These are phyloP conservation scores for Cynaeus angustus DNA, from an alignment of 2,888 invertebrate genomes.

Conservation along the genomic window DNA sequence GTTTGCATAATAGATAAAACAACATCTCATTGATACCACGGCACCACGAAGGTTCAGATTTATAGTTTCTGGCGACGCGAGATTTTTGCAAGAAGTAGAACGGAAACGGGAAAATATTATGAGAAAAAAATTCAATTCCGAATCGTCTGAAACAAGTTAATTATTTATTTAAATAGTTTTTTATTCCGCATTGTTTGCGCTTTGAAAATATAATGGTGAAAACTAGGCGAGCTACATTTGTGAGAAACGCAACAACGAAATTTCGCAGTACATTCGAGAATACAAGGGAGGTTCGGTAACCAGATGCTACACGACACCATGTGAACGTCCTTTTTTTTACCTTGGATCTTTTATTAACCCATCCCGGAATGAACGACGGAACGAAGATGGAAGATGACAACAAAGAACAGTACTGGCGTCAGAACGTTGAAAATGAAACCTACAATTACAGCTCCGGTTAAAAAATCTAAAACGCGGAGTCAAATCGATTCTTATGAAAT, in stretches of 20 bases:
- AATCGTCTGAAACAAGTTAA: slow-evolving; percentile 36
- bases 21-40: slow-evolving; percentile 29
- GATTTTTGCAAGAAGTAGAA: slow-evolving; percentile 37
- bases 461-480: slow-evolving; percentile 2
- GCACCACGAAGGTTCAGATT: slow-evolving; percentile 16
- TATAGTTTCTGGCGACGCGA: slow-evolving; percentile 24
- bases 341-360: slow-evolving; percentile 28
- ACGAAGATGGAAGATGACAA: slow-evolving; percentile 22
- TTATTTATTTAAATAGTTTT: slow-evolving; percentile 42
- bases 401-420: slow-evolving; percentile 29
- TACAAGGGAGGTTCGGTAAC: slow-evolving; percentile 57
- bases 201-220: slow-evolving; percentile 46
- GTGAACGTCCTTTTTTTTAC: slow-evolving; percentile 64
- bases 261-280: slow-evolving; percentile 6
- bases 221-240: slow-evolving; percentile 47
- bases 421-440: slow-evolving; percentile 34
- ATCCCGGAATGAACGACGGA: slow-evolving; percentile 2
- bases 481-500: slow-evolving; percentile 12
- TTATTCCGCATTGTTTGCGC: slow-evolving; percentile 36
- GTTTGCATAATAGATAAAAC: slow-evolving; percentile 34
- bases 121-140: slow-evolving; percentile 19
- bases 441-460: slow-evolving; percentile 21
- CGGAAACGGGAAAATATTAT: slow-evolving; percentile 36
- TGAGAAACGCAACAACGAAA: slow-evolving; percentile 22
- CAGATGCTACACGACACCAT: slow-evolving; percentile 69